Evolutionary conservation across 92 coral and sea anemone genomes (phyloP), one percentile per base, ranked within the genome.

Genomic region (Meandrina meandrites): DNA sequence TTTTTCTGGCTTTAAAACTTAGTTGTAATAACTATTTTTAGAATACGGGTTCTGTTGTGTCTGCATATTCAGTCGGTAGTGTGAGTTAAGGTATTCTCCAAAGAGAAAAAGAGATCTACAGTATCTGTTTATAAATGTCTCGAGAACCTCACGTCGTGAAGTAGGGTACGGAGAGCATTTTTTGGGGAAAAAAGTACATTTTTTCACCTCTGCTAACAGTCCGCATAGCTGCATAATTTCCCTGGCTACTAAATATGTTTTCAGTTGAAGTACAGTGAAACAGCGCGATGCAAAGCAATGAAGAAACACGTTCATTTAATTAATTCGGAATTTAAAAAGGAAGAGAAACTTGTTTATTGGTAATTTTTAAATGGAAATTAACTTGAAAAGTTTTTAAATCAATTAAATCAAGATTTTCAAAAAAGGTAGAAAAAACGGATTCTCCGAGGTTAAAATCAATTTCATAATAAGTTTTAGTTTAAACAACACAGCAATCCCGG

Each of bases 131-230:
- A n/a, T n/a, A n/a, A n/a, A n/a, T 57, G 66, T 57, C 66, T 57
- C 66, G 66, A 57, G 66, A 57, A 57, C 21, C 66, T 57, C 66
- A 57, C 66, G 66, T 57, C 66, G 66, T 57, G 66, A 57, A 57
- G 66, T 57, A 57, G 66, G 66, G 66, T 57, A 57, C 66, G 66
- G 66, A 57, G 66, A 57, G 66, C 66, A 57, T 57, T 57, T 57
- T 57, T 57, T 12, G 66, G 66, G 66, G 66, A 21, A 57, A 57
- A 57, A 57, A 57, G 66, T 57, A 57, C 66, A 57, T 57, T 12
- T 57, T 57, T 57, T 12, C 66, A 57, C 66, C 66, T 57, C 66
- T 57, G 66, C 66, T 57, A 57, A 57, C 66, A 57, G 66, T 57
- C 66, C 66, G 66, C 66, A 57, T 57, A 57, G 66, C 66, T 57